Evolutionary conservation across 1,140 invertebrate species (phyloP).

Genomic region (Drosophila equinoxialis): DNA sequence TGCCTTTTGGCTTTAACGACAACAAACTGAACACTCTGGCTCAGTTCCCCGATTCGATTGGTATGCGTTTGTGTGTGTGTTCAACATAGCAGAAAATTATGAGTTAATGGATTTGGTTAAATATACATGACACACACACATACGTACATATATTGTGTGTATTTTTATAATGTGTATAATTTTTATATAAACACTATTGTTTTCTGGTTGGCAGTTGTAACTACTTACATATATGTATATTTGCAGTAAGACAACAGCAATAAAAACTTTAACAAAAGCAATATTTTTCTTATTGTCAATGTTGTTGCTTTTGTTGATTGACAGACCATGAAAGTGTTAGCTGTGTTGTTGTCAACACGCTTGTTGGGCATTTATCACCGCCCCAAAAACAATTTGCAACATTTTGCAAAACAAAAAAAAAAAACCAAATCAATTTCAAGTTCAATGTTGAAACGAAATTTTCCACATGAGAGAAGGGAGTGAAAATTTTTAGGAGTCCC

Average conservation of each 20-base stretch:
- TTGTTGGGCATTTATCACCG: conserved; percentile 36
- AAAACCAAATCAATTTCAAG: conserved; percentile 59
- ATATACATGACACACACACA: conserved; percentile 24
- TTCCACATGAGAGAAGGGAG: background rate
- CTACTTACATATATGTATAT: background rate
- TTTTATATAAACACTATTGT: conserved; percentile 7
- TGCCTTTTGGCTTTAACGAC: conserved; percentile 67
- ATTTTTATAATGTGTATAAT: background rate
- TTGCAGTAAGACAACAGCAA: conserved; percentile 36
- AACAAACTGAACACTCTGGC: conserved; percentile 73
- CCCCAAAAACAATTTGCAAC: conserved; percentile 14
- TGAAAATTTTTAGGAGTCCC: background rate
- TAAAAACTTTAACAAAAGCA: conserved; percentile 62
- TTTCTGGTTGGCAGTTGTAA: conserved; percentile 37
- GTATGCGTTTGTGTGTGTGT: conserved; percentile 50
- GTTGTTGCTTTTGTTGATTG: conserved; percentile 46
- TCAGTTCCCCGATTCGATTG: conserved; percentile 33
- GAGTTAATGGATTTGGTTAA: conserved; percentile 79
- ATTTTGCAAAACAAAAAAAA: background rate
- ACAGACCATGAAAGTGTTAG: conserved; percentile 74
- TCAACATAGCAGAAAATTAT: conserved; percentile 79
- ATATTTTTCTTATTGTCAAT: conserved; percentile 9
- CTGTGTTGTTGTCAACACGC: conserved; percentile 48
- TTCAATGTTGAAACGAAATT: conserved; percentile 50
- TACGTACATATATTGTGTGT: background rate